Evolutionary conservation across 2,113 vertebrate genomes (phyloP), one percentile per base, ranked within the genome.

Genomic region (Trogon surrucura): DNA sequence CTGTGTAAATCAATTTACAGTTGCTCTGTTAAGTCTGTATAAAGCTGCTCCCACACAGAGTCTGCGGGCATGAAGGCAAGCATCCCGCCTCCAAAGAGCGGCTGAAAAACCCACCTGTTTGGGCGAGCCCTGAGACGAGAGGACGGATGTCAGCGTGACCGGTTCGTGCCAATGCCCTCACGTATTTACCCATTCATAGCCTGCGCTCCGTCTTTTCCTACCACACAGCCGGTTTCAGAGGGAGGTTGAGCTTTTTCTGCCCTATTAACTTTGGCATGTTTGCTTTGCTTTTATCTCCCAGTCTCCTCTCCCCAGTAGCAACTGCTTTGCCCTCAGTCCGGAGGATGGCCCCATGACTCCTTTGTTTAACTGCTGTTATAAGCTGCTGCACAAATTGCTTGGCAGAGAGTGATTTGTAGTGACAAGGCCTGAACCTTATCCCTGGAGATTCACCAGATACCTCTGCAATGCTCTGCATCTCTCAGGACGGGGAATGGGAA

Each of bases 281-380:
- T 97, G 94, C 87, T 97, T 97, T 97, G 95, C 95, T 97, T 97
- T 97, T 94, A 97, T 97, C 96, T 97, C 67, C 36, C 85, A 80
- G 90, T 69, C 95, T 94, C 30, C 91, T 96, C 92, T 96, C 91
- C 92, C 80, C 94, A 89, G 97, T 97, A 97, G 97, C 97, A 94
- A 97, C 87, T 89, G 96, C 92, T 92, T 93, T 94, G 95, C 88
- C 94, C 97, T 97, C 87, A 70, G 95, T 95, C 96, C 91, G 0
- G 86, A 78, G 96, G 94, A 97, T 96, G 87, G 96, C 94, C 95
- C 77, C 88, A 58, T 79, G 92, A 82, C 85, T 96, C 96, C 91
- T 97, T 97, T 97, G 95, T 97, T 97, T 97, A 98, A 97, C 97
- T 97, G 96, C 97, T 97, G 97, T 96, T 98, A 93, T 97, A 97